Percentiles rank a stretch among this genome's conserved stretches.
Conservation (phyloP, 2,113 vertebrate species). For the Brachyhypopomus occidentalis region DNA sequence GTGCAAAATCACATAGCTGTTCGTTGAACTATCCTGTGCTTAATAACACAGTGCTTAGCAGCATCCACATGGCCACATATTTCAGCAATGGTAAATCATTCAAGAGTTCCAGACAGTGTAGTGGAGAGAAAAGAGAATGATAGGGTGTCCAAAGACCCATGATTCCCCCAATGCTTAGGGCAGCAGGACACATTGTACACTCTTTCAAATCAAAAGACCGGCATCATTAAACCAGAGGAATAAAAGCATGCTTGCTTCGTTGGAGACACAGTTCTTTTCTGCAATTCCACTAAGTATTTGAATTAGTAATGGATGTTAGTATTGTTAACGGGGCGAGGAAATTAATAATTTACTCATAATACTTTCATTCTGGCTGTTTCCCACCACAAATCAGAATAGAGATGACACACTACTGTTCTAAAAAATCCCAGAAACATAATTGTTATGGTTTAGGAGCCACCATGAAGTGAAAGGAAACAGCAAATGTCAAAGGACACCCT, state of each 20-base stretch:
- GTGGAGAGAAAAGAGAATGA: constrained; percentile 65
- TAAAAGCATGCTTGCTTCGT: constrained; percentile 60
- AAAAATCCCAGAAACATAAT: constrained; percentile 1
- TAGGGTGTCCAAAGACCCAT: constrained; percentile 68
- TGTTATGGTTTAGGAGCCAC: not conserved
- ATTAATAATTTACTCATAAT: constrained; percentile 37
- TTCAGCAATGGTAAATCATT: constrained; percentile 45
- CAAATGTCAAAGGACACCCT: constrained; percentile 66
- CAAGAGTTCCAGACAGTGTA: constrained; percentile 43
- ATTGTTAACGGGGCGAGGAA: constrained; percentile 49
- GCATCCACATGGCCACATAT: constrained; percentile 25
- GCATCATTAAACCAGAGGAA: constrained; percentile 54
- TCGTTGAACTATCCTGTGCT: not conserved
- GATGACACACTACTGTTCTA: not conserved
- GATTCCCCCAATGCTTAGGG: constrained; percentile 44
- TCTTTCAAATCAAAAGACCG: constrained; percentile 54
- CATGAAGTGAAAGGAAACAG: constrained; percentile 19
- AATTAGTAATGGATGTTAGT: constrained; percentile 54
- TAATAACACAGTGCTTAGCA: constrained; percentile 4
- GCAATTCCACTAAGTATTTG: constrained; percentile 52
- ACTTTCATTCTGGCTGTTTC: constrained; percentile 30
- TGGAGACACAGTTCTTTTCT: constrained; percentile 53
- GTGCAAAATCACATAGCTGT: not conserved
- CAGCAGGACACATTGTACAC: constrained; percentile 45
- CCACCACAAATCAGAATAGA: constrained; percentile 1